These are phyloP conservation scores for Morpho deidamia DNA, from an alignment of 2,888 invertebrate species.

Conservation along the genomic window DNA sequence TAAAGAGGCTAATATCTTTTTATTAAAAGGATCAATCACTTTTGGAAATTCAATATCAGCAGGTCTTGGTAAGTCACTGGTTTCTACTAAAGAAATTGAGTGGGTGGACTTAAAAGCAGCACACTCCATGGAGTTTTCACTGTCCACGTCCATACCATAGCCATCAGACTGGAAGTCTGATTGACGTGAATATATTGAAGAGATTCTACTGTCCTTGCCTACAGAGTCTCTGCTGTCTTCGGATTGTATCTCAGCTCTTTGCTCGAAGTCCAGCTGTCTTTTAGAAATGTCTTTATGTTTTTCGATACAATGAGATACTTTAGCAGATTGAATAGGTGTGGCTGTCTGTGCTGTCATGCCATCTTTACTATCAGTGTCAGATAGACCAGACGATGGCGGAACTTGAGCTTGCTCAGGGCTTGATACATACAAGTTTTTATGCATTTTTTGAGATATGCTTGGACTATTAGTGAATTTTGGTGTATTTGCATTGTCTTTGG, in stretches of 20 bases:
- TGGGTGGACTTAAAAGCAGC: conserved; percentile 67
- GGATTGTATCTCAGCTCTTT: conserved; percentile 62
- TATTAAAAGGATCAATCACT: conserved; percentile 89
- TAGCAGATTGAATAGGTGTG: conserved; percentile 67
- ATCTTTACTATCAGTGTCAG: conserved; percentile 70
- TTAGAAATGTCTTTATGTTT: conserved; percentile 71
- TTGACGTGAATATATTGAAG: conserved; percentile 63
- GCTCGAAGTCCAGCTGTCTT: conserved; percentile 70
- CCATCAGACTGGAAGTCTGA: conserved; percentile 69
- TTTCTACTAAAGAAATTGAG: conserved; percentile 69
- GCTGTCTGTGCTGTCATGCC: conserved; percentile 64
- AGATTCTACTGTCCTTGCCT: conserved; percentile 68
- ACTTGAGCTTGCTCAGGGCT: conserved; percentile 74
- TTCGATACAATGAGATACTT: conserved; percentile 53
- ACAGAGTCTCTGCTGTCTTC: conserved; percentile 74
- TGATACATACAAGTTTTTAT: conserved; percentile 71
- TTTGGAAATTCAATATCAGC: conserved; percentile 72
- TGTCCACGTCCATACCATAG: conserved; percentile 73
- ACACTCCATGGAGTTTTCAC: conserved; percentile 75
- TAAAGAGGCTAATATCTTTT: conserved; percentile 81
- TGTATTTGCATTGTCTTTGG: conserved; percentile 74
- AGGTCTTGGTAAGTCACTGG: conserved; percentile 68
- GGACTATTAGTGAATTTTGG: conserved; percentile 74
- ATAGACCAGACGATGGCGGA: conserved; percentile 70
- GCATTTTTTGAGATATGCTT: conserved; percentile 73